These are phyloP conservation scores for Caenorhabditis brenneri DNA, from an alignment of 1,140 invertebrate genomes.

Conservation along the genomic window DNA sequence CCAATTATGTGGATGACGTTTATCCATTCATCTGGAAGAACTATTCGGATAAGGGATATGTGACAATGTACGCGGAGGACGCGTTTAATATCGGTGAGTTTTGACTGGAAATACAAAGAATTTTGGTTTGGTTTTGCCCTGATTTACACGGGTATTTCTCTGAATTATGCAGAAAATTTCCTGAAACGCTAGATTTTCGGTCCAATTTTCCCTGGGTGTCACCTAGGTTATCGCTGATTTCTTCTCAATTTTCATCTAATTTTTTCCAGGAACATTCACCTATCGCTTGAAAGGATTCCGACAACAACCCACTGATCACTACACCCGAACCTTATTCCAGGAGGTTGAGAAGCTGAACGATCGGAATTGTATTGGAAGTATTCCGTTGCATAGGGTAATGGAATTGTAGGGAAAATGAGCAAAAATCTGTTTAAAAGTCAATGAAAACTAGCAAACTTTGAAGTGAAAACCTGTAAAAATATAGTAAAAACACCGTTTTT, in stretches of 20 bases:
- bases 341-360: constrained; percentile 73
- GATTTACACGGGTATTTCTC: too few relatives aligned
- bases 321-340: constrained; percentile 82
- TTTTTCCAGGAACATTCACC: constrained; percentile 78
- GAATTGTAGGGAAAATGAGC: too few relatives aligned
- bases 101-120: not conserved
- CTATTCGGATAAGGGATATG: constrained; percentile 77
- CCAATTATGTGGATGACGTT: constrained; percentile 77
- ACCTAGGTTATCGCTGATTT: too few relatives aligned
- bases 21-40: constrained; percentile 79
- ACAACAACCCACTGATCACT: constrained; percentile 85
- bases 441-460: too few relatives aligned
- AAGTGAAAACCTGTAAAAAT: constrained; percentile 42
- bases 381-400: constrained; percentile 79
- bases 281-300: constrained; percentile 88
- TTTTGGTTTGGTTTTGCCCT: too few relatives aligned
- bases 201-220: too few relatives aligned
- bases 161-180: too few relatives aligned
- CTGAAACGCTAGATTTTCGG: too few relatives aligned
- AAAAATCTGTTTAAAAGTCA: too few relatives aligned
- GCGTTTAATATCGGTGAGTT: constrained; percentile 78
- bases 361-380: constrained; percentile 79
- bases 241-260: too few relatives aligned
- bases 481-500: constrained; percentile 11
- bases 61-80: constrained; percentile 85